Base-by-base conservation (phyloP, 2,888 invertebrate species). In the Meganola albula region DNA sequence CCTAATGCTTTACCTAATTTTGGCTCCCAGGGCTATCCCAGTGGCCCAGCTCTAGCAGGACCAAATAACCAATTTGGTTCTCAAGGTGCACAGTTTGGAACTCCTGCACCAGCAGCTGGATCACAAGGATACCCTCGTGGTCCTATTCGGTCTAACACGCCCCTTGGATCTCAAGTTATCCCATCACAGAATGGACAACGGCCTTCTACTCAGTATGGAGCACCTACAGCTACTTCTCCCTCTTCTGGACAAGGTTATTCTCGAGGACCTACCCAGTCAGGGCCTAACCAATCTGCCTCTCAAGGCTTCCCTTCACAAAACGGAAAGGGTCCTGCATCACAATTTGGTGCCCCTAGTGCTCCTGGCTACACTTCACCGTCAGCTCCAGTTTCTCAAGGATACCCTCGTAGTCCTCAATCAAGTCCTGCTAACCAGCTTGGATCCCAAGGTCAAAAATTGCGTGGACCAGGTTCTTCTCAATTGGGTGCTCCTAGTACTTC, bases 1-100 rank as follows among this genome's bases (percentile, higher is more conserved):
- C 29, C 46, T 10, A 16, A 11, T 22, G 22, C 24, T 7, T n/a
- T n/a, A n/a, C n/a, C n/a, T n/a, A 7, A 3, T 20, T n/a, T n/a
- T n/a, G 20, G 20, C 4, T 20, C 20, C 7, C 20, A 20, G n/a
- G 20, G 4, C 3, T 20, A 5, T n/a, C 8, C 20, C 3, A 7
- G 20, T 2, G 4, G 20, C 8, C 20, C 20, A 20, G 3, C 20
- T n/a, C n/a, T n/a, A n/a, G n/a, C n/a, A n/a, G n/a, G n/a, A n/a
- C n/a, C n/a, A n/a, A n/a, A n/a, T 20, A 7, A n/a, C n/a, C 20
- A 20, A 7, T 20, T 7, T 20, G 20, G 20, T n/a, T 2, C 50
- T 25, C 40, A 43, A 21, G 20, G 3, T 20, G n/a, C 3, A 3
- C 47, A 53, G 31, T 53, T 49, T 18, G 47, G 37, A 7, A 26